Conservation (phyloP, 2,888 invertebrate genomes). For the Pristionchus maxplancki region DNA sequence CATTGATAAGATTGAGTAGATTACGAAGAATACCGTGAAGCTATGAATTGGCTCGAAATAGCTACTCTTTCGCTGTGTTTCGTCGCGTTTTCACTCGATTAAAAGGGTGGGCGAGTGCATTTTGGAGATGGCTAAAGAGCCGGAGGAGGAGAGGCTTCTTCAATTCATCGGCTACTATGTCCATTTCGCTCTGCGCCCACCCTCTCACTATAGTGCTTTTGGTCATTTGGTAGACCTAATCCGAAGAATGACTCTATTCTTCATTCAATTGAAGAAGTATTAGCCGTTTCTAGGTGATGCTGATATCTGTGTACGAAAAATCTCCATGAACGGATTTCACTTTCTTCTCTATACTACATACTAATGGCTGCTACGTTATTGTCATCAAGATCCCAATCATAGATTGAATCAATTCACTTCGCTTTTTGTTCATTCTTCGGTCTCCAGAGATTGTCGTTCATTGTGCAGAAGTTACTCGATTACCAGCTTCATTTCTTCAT, state of each 20-base stretch:
- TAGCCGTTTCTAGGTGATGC: background rate
- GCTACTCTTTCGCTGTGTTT: background rate
- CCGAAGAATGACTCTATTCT: too few species aligned
- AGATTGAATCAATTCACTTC: background rate
- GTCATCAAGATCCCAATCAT: background rate
- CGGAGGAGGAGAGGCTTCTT: conserved; percentile 6
- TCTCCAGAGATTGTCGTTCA: too few species aligned
- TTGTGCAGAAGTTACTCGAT: too few species aligned
- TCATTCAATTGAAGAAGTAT: background rate
- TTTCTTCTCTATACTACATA: too few species aligned
- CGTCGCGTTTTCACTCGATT: conserved; percentile 26
- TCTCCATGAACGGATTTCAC: background rate
- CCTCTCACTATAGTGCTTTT: background rate
- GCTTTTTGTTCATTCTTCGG: too few species aligned
- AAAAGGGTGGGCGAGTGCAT: background rate
- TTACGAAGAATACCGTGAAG: background rate
- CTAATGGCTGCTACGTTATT: too few species aligned
- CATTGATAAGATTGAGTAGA: background rate
- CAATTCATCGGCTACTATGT: conserved; percentile 37
- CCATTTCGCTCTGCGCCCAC: background rate
- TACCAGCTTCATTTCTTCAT: too few species aligned
- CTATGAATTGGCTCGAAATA: background rate
- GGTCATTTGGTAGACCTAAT: background rate
- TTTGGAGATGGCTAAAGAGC: background rate
- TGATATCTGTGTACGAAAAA: background rate